Conservation (phyloP, 2,797 vertebrate genomes). For the Ptychadena robeensis region DNA sequence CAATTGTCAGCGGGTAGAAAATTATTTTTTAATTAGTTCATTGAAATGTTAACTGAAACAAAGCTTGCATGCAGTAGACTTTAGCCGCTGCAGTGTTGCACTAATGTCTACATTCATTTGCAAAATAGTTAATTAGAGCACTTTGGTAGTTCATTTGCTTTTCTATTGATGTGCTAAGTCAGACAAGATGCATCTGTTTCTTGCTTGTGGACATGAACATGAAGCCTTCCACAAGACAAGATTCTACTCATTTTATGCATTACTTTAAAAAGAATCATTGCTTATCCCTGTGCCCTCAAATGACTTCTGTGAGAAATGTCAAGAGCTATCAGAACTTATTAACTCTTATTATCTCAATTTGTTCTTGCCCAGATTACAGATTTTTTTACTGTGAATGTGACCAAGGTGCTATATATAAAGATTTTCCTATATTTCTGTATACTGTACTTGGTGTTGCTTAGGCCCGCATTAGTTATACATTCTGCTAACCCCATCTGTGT, state of each 20-base stretch:
- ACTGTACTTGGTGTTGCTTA: not conserved
- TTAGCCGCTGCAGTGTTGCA: conserved; percentile 85
- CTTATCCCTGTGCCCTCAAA: not conserved
- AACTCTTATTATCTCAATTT: not conserved
- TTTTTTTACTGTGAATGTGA: not conserved
- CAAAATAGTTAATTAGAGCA: conserved; percentile 91
- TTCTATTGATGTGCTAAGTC: conserved; percentile 88
- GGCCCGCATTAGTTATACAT: not conserved
- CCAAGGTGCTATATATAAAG: not conserved
- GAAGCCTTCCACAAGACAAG: conserved; percentile 47
- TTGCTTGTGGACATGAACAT: conserved; percentile 68
- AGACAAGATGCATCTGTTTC: conserved; percentile 78
- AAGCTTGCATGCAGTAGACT: conserved; percentile 87
- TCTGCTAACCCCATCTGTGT: too few relatives aligned
- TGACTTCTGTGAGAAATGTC: not conserved
- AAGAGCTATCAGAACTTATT: not conserved
- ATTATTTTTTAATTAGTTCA: conserved; percentile 92
- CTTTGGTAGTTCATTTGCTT: conserved; percentile 91
- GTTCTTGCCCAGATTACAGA: not conserved
- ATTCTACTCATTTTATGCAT: conserved; percentile 57
- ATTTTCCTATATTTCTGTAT: not conserved
- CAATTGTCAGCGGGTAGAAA: conserved; percentile 86
- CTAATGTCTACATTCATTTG: conserved; percentile 95
- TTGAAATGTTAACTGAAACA: conserved; percentile 96
- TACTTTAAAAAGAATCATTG: not conserved